Percentiles rank a stretch among this genome's conserved stretches.
Evolutionary conservation across 2,888 invertebrate species (phyloP).

Genomic region (Noctua pronuba): DNA sequence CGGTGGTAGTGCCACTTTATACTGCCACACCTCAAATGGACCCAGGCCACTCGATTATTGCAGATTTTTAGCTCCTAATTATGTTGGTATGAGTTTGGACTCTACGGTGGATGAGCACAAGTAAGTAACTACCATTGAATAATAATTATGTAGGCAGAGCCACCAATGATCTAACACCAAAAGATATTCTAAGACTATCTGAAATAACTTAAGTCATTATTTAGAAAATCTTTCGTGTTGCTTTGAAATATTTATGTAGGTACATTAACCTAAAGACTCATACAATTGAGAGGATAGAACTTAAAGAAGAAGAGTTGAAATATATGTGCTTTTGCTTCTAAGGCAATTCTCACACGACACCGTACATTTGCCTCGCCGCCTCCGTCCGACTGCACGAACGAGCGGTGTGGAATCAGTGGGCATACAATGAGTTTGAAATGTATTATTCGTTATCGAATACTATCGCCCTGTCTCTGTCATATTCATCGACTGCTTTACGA

Average conservation of each 20-base stretch:
- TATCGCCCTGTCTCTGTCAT: too few species aligned
- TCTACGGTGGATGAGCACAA: constrained; percentile 78
- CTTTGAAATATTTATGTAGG: too few species aligned
- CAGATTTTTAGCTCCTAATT: constrained; percentile 83
- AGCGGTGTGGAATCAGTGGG: not conserved
- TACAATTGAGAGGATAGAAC: not conserved
- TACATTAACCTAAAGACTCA: too few species aligned
- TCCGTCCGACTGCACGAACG: not conserved
- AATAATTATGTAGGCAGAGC: not conserved
- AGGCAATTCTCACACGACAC: not conserved
- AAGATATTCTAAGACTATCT: not conserved
- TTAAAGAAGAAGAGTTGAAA: not conserved
- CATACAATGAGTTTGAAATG: too few species aligned
- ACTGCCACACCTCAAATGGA: constrained; percentile 85
- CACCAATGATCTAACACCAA: not conserved
- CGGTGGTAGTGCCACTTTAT: constrained; percentile 76
- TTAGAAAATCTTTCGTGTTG: not conserved
- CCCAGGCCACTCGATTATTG: constrained; percentile 86
- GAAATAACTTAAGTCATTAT: not conserved
- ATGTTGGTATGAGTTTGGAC: constrained; percentile 83
- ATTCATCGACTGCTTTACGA: too few species aligned
- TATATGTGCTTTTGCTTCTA: not conserved
- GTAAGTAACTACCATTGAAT: constrained; percentile 75
- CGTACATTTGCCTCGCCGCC: not conserved
- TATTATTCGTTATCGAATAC: too few species aligned